Percentiles rank a stretch among this genome's conserved stretches.
Conservation (phyloP, 1,140 invertebrate genomes). For the Vollenhovia emeryi region DNA sequence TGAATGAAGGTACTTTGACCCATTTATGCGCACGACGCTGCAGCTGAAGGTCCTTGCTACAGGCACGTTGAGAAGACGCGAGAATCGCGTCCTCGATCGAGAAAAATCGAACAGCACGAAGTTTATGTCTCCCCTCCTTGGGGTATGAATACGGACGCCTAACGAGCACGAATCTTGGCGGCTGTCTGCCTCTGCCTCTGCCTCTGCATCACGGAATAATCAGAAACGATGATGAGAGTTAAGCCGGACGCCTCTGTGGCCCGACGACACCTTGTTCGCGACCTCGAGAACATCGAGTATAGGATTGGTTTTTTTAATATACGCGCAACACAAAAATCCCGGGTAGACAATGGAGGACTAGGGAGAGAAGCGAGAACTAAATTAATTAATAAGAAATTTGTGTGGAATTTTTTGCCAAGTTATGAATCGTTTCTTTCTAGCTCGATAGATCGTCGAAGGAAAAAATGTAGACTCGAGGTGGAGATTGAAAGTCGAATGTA, state of each 20-base stretch:
- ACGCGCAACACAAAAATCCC: neutral
- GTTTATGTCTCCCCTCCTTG: constrained; percentile 7
- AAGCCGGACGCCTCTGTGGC: neutral
- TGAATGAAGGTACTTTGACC: constrained; percentile 24
- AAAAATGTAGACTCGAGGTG: neutral
- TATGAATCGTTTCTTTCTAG: neutral
- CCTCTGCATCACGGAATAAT: constrained; percentile 28
- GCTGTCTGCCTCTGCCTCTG: constrained; percentile 13
- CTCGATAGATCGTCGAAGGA: neutral
- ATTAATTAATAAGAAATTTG: neutral
- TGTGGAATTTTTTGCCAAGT: constrained; percentile 3
- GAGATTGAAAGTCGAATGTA: neutral
- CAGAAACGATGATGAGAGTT: constrained; percentile 33
- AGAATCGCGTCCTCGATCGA: neutral
- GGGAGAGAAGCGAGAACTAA: neutral
- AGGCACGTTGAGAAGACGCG: neutral
- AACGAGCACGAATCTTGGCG: constrained; percentile 35
- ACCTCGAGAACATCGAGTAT: constrained; percentile 9
- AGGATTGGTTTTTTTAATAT: constrained; percentile 14
- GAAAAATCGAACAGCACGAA: constrained; percentile 11
- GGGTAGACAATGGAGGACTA: neutral
- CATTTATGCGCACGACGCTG: neutral
- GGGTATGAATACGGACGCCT: constrained; percentile 23
- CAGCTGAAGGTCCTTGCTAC: neutral
- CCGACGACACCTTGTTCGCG: neutral